Conservation (phyloP, 2,797 vertebrate genomes). For the Hyperoplus immaculatus region DNA sequence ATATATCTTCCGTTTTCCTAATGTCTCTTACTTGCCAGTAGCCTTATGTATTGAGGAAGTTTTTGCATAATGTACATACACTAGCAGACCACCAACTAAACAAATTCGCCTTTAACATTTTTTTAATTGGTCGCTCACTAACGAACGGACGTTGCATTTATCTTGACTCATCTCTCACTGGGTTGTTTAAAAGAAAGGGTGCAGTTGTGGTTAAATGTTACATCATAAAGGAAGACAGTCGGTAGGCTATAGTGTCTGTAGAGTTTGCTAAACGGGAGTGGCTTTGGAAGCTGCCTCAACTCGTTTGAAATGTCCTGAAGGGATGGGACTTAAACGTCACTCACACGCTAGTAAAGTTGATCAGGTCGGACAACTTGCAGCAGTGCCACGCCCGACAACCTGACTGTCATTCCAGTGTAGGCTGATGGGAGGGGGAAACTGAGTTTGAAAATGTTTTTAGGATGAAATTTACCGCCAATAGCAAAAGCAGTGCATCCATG, state of each 20-base stretch:
- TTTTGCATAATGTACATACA: too few relatives aligned
- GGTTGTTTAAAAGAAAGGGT: background rate
- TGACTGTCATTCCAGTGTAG: background rate
- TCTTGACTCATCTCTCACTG: background rate
- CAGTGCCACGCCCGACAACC: background rate
- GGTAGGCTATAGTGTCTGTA: too few relatives aligned
- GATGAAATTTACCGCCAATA: background rate
- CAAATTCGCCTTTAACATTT: background rate
- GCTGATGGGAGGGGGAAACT: background rate
- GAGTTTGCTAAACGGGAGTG: background rate
- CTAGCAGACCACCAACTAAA: background rate
- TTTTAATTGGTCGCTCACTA: too few relatives aligned
- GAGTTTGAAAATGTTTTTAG: background rate
- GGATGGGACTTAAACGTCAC: background rate
- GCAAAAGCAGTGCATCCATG: background rate
- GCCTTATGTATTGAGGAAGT: too few relatives aligned
- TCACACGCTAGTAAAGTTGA: background rate
- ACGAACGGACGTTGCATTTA: too few relatives aligned
- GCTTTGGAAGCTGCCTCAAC: conserved; percentile 10
- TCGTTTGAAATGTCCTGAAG: conserved; percentile 16
- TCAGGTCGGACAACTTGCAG: background rate
- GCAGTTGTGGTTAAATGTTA: background rate
- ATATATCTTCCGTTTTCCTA: too few relatives aligned
- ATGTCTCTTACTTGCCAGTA: too few relatives aligned
- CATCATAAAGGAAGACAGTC: background rate